These are phyloP conservation scores for Steinernema hermaphroditum DNA, from an alignment of 2,888 invertebrate species.

Conservation along the genomic window DNA sequence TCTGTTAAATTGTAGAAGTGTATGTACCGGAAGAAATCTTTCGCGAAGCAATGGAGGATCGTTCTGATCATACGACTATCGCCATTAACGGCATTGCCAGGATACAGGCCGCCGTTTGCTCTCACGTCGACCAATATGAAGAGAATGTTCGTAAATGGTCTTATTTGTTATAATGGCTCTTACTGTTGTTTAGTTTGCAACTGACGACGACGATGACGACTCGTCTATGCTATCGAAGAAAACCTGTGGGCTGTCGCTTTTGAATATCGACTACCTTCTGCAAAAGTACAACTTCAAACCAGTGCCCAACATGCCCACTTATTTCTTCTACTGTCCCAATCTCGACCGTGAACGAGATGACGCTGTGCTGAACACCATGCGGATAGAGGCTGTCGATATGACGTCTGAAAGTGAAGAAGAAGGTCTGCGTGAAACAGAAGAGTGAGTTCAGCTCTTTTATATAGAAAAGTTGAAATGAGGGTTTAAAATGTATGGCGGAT, in stretches of 20 bases:
- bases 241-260: background rate
- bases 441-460: no score
- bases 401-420: background rate
- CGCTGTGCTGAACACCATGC: background rate
- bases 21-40: slow-evolving; percentile 39
- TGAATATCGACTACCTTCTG: slow-evolving; percentile 38
- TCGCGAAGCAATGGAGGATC: slow-evolving; percentile 40
- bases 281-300: slow-evolving; percentile 37
- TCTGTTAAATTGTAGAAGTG: slow-evolving; percentile 11
- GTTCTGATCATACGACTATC: slow-evolving; percentile 43
- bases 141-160: slow-evolving; percentile 9
- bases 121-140: background rate
- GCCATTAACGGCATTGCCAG: slow-evolving; percentile 33
- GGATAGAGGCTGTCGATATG: background rate
- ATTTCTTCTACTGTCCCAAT: slow-evolving; percentile 47
- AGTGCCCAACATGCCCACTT: slow-evolving; percentile 44
- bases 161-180: background rate
- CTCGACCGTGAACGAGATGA: slow-evolving; percentile 32
- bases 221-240: background rate
- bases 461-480: no score
- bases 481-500: no score
- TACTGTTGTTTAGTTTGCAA: background rate
- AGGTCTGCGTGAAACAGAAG: no score
- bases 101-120: background rate
- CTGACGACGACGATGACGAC: background rate